Evolutionary conservation across 2,113 vertebrate genomes (phyloP), one percentile per base, ranked within the genome.

Genomic region (Crotalus horridus): DNA sequence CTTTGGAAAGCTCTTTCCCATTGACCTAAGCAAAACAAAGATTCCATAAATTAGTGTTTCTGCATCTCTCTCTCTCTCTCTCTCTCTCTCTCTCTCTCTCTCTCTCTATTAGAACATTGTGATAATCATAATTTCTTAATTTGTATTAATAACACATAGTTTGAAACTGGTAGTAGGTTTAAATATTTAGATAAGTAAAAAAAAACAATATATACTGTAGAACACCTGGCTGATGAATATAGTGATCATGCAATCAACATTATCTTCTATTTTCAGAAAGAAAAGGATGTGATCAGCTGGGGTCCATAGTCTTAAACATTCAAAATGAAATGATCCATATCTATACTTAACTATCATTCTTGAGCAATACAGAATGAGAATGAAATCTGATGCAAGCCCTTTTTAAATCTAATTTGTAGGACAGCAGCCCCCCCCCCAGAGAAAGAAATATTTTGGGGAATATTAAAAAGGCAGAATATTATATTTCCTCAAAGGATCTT

Each of bases 1-100:
- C 98, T 96, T 98, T 99, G 46, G 98, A 99, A 64, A 99, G 97
- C 96, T 99, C 99, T 95, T 98, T 99, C 89, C 99, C 99, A 93
- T 99, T 99, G 95, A 99, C 99, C 99, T 99, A 85, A 39, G 7
- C 88, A 96, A 95, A 69, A 1, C 0, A 94, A 56, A 55, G 58
- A 87, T 85, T 9, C n/a, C 2, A 51, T 13, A 24, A 51, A 85
- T 93, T 64, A 51, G 94, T 85, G 90, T 48, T 48, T 48, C 46
- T 48, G 6, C 46, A 48, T 48, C 4, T 48, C 46, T 46, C 46
- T 46, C 46, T 46, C 46, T 48, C 46, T 48, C 6, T 48, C 5
- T 48, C 46, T 48, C 46, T 48, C 46, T 48, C 5, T 46, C 46
- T 48, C 46, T 48, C 46, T 48, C 46, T 48, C 46, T 48, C 46